phyloP scores from a whole-genome alignment of 2,113 vertebrate genomes.

The Engraulis encrasicolus region DNA sequence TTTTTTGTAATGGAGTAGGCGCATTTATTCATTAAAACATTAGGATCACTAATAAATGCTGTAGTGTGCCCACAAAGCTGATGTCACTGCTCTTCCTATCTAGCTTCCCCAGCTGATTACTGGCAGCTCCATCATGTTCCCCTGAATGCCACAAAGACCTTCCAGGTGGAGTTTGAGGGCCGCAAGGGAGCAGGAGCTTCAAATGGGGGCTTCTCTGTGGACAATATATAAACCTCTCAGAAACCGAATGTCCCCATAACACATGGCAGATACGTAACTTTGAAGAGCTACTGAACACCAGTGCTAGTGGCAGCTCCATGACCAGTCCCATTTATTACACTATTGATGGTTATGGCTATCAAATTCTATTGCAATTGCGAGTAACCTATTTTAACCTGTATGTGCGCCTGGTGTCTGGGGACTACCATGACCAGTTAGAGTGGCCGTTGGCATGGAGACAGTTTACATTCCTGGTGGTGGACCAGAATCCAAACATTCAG shows the following conservation, averaged over 20 bases:
- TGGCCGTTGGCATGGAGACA: constrained; percentile 84
- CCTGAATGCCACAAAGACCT: constrained; percentile 68
- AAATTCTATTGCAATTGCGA: constrained; percentile 38
- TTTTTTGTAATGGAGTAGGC: no score
- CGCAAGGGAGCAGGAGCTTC: constrained; percentile 70
- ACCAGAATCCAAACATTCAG: constrained; percentile 77
- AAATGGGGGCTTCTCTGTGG: constrained; percentile 81
- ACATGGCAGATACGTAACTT: constrained; percentile 79
- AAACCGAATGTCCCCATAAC: constrained; percentile 80
- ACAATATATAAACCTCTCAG: constrained; percentile 88
- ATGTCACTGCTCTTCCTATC: no score
- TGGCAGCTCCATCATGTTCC: constrained; percentile 82
- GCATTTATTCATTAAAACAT: no score
- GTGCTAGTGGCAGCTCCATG: background rate
- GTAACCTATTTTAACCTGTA: constrained; percentile 59
- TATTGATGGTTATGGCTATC: constrained; percentile 80
- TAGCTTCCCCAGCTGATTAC: constrained; percentile 57
- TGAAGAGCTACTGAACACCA: constrained; percentile 54
- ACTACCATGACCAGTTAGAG: constrained; percentile 74
- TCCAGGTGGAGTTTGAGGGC: constrained; percentile 79
- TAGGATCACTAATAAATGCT: no score
- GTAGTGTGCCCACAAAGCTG: no score
- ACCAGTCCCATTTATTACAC: constrained; percentile 81
- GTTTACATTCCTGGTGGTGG: constrained; percentile 74
- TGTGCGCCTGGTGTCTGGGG: constrained; percentile 78